phyloP scores from a whole-genome alignment of 2,888 invertebrate genomes.

The Anthoptus insignis region DNA sequence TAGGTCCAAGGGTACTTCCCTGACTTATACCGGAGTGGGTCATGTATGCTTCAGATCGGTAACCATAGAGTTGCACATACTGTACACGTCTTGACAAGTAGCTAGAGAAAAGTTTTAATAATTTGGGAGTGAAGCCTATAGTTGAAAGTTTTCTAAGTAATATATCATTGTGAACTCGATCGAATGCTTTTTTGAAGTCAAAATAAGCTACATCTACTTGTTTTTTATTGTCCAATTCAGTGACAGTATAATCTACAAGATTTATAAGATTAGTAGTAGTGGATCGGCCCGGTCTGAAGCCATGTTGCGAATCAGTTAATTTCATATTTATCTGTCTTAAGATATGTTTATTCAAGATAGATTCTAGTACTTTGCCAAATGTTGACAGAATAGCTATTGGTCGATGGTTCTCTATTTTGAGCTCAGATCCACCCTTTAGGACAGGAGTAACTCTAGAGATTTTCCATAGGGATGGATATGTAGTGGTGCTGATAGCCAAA shows the following conservation, averaged over 20 bases:
- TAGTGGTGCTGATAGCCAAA: not conserved
- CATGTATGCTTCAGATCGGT: not conserved
- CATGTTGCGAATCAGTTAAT: conserved; percentile 24
- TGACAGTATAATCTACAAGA: conserved; percentile 9
- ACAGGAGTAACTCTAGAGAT: not conserved
- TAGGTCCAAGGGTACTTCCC: conserved; percentile 14
- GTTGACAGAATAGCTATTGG: not conserved
- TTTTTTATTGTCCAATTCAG: conserved; percentile 13
- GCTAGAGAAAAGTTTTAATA: conserved; percentile 2
- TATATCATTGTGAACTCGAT: conserved; percentile 26
- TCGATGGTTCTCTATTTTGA: not conserved
- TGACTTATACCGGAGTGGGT: conserved; percentile 11
- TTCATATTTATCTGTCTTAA: conserved; percentile 5
- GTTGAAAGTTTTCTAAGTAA: conserved; percentile 4
- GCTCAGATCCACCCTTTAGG: not conserved
- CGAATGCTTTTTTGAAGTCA: conserved; percentile 31
- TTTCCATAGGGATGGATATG: not conserved
- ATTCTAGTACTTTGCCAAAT: not conserved
- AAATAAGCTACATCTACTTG: conserved; percentile 37
- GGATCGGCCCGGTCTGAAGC: conserved; percentile 27
- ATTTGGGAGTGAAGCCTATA: not conserved
- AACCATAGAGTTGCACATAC: conserved; percentile 6
- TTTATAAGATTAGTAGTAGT: conserved; percentile 27
- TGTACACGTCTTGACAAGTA: conserved; percentile 22
- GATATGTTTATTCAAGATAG: not conserved